Conservation (phyloP, 2,888 invertebrate species). For the Petrolisthes manimaculis region DNA sequence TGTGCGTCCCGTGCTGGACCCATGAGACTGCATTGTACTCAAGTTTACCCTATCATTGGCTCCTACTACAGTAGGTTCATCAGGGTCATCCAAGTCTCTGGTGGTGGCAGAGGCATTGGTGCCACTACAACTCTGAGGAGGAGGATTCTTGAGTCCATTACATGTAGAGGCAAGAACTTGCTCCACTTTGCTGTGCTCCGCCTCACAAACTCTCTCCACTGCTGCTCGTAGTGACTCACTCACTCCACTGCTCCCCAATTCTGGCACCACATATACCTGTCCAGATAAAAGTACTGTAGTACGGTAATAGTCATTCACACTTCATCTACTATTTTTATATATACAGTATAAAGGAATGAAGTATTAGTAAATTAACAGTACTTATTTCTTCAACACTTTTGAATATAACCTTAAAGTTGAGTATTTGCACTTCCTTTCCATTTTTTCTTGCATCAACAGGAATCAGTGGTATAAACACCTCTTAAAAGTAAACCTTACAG, state of each 20-base stretch:
- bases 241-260: slow-evolving; percentile 19
- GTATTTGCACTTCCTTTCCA: no score
- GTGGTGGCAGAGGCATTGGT: not conserved
- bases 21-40: not conserved
- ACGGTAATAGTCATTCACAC: not conserved
- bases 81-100: not conserved
- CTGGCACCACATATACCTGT: slow-evolving; percentile 53
- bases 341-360: not conserved
- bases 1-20: no score
- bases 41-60: not conserved
- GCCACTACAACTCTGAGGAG: not conserved
- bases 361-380: no score
- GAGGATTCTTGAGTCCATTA: not conserved
- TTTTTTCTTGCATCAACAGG: no score
- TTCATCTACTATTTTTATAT: not conserved
- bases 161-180: slow-evolving; percentile 32
- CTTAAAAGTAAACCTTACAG: no score
- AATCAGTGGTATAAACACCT: no score
- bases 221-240: not conserved
- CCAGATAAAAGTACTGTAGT: not conserved
- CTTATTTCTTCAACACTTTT: no score
- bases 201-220: slow-evolving; percentile 30
- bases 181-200: slow-evolving; percentile 40
- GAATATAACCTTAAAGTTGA: no score
- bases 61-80: not conserved